Conservation (phyloP, 2,113 vertebrate genomes). For the Variabilichromis moorii region DNA sequence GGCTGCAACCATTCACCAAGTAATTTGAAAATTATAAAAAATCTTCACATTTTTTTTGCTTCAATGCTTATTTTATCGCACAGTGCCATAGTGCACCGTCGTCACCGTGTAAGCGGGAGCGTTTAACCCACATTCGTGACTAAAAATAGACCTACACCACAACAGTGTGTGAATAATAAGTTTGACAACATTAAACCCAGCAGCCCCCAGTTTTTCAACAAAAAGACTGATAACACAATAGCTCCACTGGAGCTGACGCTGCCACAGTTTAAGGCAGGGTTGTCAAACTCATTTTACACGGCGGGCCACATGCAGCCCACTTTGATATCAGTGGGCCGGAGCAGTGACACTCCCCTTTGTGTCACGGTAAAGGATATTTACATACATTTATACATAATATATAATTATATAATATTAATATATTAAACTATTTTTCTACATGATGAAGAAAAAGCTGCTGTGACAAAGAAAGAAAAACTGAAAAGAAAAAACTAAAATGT, state of each 20-base stretch:
- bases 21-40: neutral
- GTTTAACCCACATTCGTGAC: neutral
- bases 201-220: neutral
- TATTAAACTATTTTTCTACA: neutral
- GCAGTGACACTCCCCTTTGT: neutral
- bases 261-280: neutral
- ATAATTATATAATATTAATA: neutral
- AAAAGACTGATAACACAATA: neutral
- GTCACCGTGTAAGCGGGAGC: fast-evolving
- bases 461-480: neutral
- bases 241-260: neutral
- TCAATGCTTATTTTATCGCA: neutral
- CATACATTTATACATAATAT: neutral
- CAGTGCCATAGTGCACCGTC: neutral
- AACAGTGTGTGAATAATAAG: neutral
- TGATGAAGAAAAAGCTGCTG: neutral
- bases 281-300: neutral
- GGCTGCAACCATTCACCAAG: neutral
- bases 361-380: neutral
- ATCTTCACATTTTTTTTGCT: fast-evolving
- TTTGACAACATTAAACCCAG: neutral
- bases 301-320: neutral
- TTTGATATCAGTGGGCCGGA: neutral
- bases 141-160: neutral
- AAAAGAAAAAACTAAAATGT: neutral